Conservation (phyloP, 2,888 invertebrate genomes). For the Melanotus villosus region DNA sequence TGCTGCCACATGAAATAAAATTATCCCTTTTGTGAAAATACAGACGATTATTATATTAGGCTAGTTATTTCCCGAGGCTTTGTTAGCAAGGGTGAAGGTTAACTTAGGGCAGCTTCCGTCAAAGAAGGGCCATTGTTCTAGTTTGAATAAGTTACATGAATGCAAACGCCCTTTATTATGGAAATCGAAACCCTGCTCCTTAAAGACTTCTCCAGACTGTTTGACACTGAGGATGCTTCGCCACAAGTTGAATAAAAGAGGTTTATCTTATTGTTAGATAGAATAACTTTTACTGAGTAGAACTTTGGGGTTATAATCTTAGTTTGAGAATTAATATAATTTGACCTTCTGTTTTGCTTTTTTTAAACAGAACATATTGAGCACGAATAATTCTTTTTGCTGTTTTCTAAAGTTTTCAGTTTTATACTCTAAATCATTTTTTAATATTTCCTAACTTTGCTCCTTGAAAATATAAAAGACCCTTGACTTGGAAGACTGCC, state of each 20-base stretch:
- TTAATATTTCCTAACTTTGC: too few relatives aligned
- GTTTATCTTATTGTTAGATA: not conserved
- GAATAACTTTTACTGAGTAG: too few relatives aligned
- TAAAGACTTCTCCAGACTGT: not conserved
- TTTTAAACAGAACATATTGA: too few relatives aligned
- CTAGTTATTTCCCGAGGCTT: constrained; percentile 1
- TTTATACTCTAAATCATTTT: too few relatives aligned
- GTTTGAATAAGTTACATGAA: not conserved
- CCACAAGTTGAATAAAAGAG: not conserved
- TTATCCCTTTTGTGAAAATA: not conserved
- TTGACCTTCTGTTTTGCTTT: too few relatives aligned
- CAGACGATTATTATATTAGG: constrained; percentile 17
- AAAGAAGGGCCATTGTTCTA: constrained; percentile 14
- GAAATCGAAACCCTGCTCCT: constrained; percentile 5
- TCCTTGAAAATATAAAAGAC: too few relatives aligned
- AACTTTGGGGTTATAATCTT: too few relatives aligned
- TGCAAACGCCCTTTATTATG: constrained; percentile 14
- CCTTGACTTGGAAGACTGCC: too few relatives aligned
- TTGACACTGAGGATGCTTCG: not conserved
- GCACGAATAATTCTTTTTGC: too few relatives aligned
- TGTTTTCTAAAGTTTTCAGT: too few relatives aligned
- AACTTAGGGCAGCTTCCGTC: constrained; percentile 9
- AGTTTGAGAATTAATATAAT: too few relatives aligned
- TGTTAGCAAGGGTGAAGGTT: constrained; percentile 12
- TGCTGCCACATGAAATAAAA: not conserved